Conservation (phyloP, 1,140 invertebrate species). For the Hylaeus anthracinus region DNA sequence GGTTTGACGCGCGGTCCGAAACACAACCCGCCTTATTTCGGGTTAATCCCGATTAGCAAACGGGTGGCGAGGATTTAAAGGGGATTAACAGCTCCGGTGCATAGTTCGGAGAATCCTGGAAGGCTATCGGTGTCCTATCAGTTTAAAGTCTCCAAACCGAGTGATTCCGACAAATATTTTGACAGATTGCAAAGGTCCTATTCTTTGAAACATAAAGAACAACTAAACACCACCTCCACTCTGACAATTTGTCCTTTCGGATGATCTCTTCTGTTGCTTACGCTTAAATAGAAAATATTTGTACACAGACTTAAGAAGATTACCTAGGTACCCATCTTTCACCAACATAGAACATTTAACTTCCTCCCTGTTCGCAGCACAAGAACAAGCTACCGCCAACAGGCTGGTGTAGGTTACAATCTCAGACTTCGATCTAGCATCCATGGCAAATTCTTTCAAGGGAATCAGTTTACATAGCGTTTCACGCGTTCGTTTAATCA, state of each 20-base stretch:
- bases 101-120: background rate
- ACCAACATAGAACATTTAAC: background rate
- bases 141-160: background rate
- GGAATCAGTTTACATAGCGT: no score
- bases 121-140: background rate
- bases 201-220: background rate
- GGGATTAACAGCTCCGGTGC: constrained; percentile 23
- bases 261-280: background rate
- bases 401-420: no score
- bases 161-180: constrained; percentile 23
- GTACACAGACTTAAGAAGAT: no score
- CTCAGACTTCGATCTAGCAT: no score
- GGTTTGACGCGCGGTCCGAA: constrained; percentile 33
- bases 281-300: background rate
- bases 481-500: no score
- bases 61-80: background rate
- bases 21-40: constrained; percentile 17
- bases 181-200: background rate
- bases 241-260: background rate
- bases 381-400: no score
- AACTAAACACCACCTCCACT: background rate
- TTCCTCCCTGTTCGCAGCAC: no score
- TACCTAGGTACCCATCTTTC: no score
- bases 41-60: constrained; percentile 49
- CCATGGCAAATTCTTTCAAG: no score